Base-by-base conservation (phyloP, 2,113 vertebrate genomes). In the Nothobranchius kuhntae region DNA sequence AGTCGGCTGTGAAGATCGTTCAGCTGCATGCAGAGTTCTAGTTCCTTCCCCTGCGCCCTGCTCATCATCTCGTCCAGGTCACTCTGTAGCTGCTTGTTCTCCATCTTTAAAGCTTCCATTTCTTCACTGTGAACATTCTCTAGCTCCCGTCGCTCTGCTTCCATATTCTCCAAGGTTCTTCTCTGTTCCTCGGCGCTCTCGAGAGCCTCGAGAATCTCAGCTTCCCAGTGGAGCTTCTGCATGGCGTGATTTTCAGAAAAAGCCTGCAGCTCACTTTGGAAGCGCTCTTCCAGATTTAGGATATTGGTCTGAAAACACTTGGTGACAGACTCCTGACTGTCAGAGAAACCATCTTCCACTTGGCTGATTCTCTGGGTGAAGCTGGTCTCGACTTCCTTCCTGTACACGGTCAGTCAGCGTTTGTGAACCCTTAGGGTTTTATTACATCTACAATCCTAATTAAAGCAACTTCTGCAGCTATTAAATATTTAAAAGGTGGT, bases 371-470 rank as follows among this genome's bases (percentile, higher is more conserved):
- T 95, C 90, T 94, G 94, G 59, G 87, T 89, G 94, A 86, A 96
- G 87, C 94, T 94, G 85, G 73, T 90, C 91, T 94, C 92, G 77
- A 95, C 81, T 84, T 94, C 93, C 87, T 71, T 89, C 96, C 97
- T 99, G 95, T 79, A 93, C 85, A 71, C 77, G 87, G 91, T 94
- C 92, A 89, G 91, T 94, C 92, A 89, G 62, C 45, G 35, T 73
- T 7, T 53, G 66, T 90, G 83, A 0, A 44, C 55, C 45, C 10
- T 55, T 55, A 9, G 9, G 1, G 7, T 40, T 6, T 40, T 3
- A 40, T 40, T 3, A 40, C 9, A 40, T 40, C 38, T 9, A 40
- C 7, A 9, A 40, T 9, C 6, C 38, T 40, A 40, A 4, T 40
- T 40, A 9, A 40, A 40, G 7, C 36, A 38, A 40, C 7, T 36